Evolutionary conservation across 2,113 vertebrate genomes (phyloP).

Genomic region (Fulica atra): DNA sequence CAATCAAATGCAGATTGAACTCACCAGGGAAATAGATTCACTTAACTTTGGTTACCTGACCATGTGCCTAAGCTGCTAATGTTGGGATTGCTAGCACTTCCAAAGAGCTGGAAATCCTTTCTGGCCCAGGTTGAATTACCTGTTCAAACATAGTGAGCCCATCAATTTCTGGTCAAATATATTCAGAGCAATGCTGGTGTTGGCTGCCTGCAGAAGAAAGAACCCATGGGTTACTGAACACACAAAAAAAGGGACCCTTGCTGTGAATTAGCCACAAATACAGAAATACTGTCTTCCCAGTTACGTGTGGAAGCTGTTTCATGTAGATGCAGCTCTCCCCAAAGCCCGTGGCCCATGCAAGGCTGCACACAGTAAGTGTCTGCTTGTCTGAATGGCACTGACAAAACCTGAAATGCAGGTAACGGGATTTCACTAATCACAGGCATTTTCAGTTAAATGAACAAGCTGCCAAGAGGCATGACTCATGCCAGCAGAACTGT

Average conservation of each 20-base stretch:
- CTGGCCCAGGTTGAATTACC: constrained; percentile 54
- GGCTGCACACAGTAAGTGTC: background rate
- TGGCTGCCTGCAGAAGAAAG: constrained; percentile 65
- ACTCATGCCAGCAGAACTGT: background rate
- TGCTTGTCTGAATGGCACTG: background rate
- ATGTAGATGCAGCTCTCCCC: background rate
- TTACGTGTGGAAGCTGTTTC: background rate
- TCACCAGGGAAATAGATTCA: background rate
- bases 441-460: background rate
- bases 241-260: rapidly evolving
- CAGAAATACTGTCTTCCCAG: background rate
- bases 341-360: background rate
- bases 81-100: background rate
- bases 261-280: background rate
- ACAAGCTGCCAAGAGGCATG: background rate
- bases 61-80: background rate
- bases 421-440: background rate
- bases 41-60: background rate
- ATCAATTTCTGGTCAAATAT: constrained; percentile 74
- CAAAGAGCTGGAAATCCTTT: background rate
- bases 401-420: background rate
- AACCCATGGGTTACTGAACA: background rate
- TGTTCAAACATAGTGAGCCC: constrained; percentile 75
- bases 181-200: constrained; percentile 65
- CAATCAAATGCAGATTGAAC: background rate